Percentiles rank a stretch among this genome's conserved stretches.
Evolutionary conservation across 2,113 vertebrate genomes (phyloP).

Genomic region (Hemichromis elongatus): DNA sequence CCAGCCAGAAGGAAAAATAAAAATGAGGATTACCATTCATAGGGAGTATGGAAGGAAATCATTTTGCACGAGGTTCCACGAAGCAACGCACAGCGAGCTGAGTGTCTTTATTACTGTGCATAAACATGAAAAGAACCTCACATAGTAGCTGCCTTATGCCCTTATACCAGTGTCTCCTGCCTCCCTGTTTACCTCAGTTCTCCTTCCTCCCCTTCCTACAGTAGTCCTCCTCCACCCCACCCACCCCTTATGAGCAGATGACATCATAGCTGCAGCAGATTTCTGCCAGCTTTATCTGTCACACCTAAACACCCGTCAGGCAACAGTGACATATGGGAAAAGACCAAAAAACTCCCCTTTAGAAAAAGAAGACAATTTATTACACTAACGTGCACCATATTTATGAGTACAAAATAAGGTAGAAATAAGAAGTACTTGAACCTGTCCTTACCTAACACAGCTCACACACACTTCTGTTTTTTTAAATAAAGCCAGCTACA

Average conservation of each 20-base stretch:
- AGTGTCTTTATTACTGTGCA: background rate
- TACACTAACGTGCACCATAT: background rate
- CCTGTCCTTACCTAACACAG: background rate
- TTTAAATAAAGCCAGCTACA: background rate
- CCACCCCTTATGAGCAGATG: constrained; percentile 49
- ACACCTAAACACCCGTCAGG: background rate
- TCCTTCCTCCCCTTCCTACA: background rate
- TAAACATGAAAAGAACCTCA: background rate
- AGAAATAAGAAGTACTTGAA: background rate
- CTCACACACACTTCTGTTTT: background rate
- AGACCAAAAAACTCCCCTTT: background rate
- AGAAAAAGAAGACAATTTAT: background rate
- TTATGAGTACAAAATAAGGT: background rate
- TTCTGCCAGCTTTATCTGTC: constrained; percentile 48
- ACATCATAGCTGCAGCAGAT: constrained; percentile 75
- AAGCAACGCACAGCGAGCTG: background rate
- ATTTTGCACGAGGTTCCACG: background rate
- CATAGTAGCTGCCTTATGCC: background rate
- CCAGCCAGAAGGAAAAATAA: background rate
- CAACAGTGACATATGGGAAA: background rate
- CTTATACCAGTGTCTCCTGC: background rate
- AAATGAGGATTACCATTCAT: background rate
- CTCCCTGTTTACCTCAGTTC: constrained; percentile 12
- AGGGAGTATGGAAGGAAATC: background rate
- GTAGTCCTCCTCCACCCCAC: constrained; percentile 33